Evolutionary conservation across 1,140 invertebrate species (phyloP).

Genomic region (Drosophila sproati): DNA sequence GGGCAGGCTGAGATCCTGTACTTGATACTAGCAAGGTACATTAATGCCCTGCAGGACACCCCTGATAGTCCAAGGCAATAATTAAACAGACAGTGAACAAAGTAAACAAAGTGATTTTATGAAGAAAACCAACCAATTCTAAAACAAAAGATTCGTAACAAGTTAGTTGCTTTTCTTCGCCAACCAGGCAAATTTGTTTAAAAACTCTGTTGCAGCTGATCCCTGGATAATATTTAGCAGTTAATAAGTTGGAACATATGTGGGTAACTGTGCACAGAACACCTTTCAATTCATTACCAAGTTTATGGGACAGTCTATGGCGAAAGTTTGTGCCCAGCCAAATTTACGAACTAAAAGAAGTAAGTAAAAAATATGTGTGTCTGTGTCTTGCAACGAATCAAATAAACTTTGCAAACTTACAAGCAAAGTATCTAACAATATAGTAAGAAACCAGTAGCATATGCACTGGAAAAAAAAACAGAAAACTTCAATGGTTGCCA

Average conservation of each 20-base stretch:
- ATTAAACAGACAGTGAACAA: too few relatives aligned
- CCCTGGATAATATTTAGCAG: slow-evolving; percentile 12
- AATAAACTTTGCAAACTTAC: slow-evolving; percentile 65
- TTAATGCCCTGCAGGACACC: too few relatives aligned
- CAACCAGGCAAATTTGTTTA: not conserved
- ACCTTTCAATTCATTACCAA: slow-evolving; percentile 78
- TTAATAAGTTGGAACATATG: slow-evolving; percentile 20
- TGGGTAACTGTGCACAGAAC: slow-evolving; percentile 9
- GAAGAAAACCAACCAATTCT: too few relatives aligned
- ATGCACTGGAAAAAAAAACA: not conserved
- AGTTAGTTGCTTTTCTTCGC: not conserved
- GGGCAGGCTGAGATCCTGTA: too few relatives aligned
- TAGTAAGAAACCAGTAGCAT: slow-evolving; percentile 1
- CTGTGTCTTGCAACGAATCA: slow-evolving; percentile 52
- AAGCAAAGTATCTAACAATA: slow-evolving; percentile 7
- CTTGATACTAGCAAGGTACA: too few relatives aligned
- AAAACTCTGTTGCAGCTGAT: slow-evolving; percentile 7
- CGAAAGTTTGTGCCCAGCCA: slow-evolving; percentile 43
- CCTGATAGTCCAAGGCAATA: too few relatives aligned
- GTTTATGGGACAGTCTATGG: slow-evolving; percentile 53
- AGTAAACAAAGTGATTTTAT: too few relatives aligned
- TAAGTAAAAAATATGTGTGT: slow-evolving; percentile 58
- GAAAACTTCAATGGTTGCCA: not conserved
- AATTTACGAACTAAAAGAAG: slow-evolving; percentile 52
- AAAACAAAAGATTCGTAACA: too few relatives aligned